Evolutionary conservation across 2,797 vertebrate species (phyloP).

Genomic region (Cercopithecus diana): DNA sequence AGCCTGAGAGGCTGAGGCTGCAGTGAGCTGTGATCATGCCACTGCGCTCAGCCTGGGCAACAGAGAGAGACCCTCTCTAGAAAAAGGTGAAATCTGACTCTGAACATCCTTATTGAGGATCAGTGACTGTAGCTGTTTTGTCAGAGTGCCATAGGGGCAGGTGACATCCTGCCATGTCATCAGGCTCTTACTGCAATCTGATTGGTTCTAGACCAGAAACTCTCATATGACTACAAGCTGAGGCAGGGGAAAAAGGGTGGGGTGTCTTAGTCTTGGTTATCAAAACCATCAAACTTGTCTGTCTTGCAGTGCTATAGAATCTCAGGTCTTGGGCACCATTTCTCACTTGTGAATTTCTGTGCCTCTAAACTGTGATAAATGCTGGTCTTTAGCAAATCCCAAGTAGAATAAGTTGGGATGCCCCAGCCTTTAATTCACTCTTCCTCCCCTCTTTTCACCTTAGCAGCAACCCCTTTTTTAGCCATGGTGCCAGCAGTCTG

Average conservation of each 20-base stretch:
- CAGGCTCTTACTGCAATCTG: background rate
- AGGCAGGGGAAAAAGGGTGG: background rate
- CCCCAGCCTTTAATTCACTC: background rate
- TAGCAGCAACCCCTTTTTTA: background rate
- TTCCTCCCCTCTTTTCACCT: background rate
- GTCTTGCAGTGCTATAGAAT: background rate
- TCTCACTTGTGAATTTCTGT: background rate
- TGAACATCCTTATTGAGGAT: background rate
- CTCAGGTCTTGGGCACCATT: background rate
- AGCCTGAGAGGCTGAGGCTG: background rate
- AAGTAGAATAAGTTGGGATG: background rate
- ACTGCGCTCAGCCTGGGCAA: background rate
- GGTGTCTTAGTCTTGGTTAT: background rate
- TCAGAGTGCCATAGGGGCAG: background rate
- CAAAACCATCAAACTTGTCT: background rate
- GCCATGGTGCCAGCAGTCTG: background rate
- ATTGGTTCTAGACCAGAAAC: background rate
- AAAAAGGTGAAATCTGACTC: background rate
- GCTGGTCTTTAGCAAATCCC: background rate
- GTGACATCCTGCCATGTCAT: background rate
- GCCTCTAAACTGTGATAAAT: background rate
- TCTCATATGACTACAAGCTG: background rate
- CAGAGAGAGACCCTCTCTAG: background rate
- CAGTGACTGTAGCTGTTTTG: background rate
- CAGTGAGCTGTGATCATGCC: background rate